Base-by-base conservation (phyloP, 2,113 vertebrate genomes). In the Myiopsitta monachus region DNA sequence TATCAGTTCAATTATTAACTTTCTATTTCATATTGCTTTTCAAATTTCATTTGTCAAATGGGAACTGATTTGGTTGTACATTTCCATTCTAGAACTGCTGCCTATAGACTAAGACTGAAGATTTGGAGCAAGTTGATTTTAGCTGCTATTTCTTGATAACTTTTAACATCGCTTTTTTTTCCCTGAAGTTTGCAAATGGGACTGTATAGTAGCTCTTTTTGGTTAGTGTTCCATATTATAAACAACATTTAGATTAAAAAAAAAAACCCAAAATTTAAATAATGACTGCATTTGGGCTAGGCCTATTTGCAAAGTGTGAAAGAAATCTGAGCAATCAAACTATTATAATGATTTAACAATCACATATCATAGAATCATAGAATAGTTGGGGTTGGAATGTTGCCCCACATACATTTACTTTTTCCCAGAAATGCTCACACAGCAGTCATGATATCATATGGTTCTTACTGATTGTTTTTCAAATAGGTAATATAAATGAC, bases 171-270 rank as follows among this genome's bases (percentile, higher is more conserved):
- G 13, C 2, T 72, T 14, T 1, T 9, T 49, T 6, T 61, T 10
- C 3, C 0, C 46, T 64, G 14, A 76, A 30, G 3, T 55, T 47
- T 55, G 0, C 5, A 33, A 52, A 3, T 67, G 44, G 75, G 28
- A 36, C 30, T 52, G 7, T 24, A 55, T 8, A 68, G 52, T 3
- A 47, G 5, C 14, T 47, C 28, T 10, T 54, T 72, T 62, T 75
- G 1, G 24, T 41, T 87, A 21, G 19, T 23, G 10, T 6, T 67
- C 7, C 39, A 76, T 47, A 26, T 61, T 79, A 16, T 30, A 23
- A 59, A 23, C 33, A 59, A 59, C 6, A 36, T 9, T 17, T 8
- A 52, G 47, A 41, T 11, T 44, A 61, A 94, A 46, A 0, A 31
- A 0, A 31, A 23, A 43, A 24, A n/a, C 9, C 3, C 75, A 39